Conservation (phyloP, 2,113 vertebrate species). For the Oceanites oceanicus region DNA sequence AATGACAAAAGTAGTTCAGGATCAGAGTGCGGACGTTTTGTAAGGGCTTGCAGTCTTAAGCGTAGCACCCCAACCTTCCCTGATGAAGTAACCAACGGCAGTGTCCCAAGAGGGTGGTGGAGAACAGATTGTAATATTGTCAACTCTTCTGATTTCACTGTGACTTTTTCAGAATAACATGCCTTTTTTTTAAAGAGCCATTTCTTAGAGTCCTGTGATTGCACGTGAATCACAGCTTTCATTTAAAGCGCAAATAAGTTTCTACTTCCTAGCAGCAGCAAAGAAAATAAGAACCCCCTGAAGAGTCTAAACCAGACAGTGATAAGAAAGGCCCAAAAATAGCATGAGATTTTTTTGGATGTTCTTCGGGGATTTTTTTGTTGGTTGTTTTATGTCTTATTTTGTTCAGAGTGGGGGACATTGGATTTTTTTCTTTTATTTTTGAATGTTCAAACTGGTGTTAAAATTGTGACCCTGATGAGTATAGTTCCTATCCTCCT, state of each 20-base stretch:
- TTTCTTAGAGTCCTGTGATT: conserved; percentile 36
- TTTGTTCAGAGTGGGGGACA: neutral
- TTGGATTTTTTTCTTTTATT: neutral
- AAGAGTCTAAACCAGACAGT: conserved; percentile 37
- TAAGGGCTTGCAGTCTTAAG: neutral
- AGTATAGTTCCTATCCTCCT: neutral
- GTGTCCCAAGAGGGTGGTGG: neutral
- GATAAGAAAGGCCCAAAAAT: conserved; percentile 11
- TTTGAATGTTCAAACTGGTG: neutral
- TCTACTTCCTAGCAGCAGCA: conserved; percentile 33
- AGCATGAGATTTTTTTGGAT: neutral
- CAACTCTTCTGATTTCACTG: conserved; percentile 26
- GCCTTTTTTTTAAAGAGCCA: neutral
- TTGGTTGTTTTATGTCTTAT: neutral
- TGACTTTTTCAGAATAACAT: neutral
- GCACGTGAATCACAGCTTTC: conserved; percentile 53
- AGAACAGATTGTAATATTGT: conserved; percentile 39
- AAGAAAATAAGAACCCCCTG: conserved; percentile 26
- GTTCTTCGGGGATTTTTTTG: neutral
- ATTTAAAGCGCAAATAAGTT: conserved; percentile 61
- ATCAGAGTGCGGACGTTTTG: neutral
- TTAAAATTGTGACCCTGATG: neutral
- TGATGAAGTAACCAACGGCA: neutral
- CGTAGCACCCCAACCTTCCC: neutral
- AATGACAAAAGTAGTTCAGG: neutral